Conservation (phyloP, 2,888 invertebrate genomes). For the Tachina grossa region DNA sequence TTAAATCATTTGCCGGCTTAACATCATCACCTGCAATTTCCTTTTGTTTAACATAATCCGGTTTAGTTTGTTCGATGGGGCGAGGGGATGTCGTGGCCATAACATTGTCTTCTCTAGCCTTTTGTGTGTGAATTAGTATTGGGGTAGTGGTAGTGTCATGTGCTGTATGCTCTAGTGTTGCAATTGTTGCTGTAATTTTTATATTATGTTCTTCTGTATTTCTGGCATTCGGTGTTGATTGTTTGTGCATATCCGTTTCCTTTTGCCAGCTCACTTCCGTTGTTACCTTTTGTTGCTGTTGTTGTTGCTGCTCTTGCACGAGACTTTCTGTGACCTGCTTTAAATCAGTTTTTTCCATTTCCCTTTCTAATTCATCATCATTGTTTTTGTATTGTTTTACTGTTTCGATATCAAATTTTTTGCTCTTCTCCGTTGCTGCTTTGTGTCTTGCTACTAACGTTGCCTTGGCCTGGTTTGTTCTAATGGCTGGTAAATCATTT, state of each 20-base stretch:
- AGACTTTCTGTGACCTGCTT: conserved; percentile 57
- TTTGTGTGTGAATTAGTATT: not conserved
- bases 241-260: conserved; percentile 71
- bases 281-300: conserved; percentile 67
- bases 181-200: conserved; percentile 59
- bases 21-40: conserved; percentile 45
- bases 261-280: conserved; percentile 64
- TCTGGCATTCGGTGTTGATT: conserved; percentile 58
- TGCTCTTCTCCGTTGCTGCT: conserved; percentile 18
- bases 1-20: conserved; percentile 56
- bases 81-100: not conserved
- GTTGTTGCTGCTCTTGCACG: conserved; percentile 54
- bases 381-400: conserved; percentile 40
- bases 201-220: conserved; percentile 46
- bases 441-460: not conserved
- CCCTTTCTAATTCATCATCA: conserved; percentile 55
- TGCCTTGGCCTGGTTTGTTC: conserved; percentile 59
- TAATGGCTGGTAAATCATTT: conserved; percentile 69
- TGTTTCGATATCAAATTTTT: conserved; percentile 13
- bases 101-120: not conserved
- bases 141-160: not conserved
- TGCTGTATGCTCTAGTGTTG: conserved; percentile 20
- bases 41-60: conserved; percentile 18
- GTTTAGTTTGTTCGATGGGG: not conserved
- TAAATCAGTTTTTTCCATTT: conserved; percentile 41